Evolutionary conservation across 2,797 vertebrate genomes (phyloP).

Genomic region (Miichthys miiuy): DNA sequence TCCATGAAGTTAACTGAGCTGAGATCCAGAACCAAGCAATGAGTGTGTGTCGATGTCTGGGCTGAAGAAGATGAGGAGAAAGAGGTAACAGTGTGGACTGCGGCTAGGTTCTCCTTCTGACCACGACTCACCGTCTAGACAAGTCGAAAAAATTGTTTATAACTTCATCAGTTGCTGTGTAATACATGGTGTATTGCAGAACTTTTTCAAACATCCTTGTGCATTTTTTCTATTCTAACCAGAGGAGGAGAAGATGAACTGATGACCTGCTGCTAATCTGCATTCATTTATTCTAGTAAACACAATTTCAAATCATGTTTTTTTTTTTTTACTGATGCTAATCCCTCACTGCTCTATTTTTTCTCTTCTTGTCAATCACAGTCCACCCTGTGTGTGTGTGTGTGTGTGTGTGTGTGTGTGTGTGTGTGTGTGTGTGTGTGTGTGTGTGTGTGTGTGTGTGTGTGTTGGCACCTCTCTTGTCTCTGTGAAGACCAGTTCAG

Average conservation of each 20-base stretch:
- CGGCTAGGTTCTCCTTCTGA: conserved; percentile 53
- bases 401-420: conserved; percentile 20
- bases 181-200: background rate
- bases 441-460: conserved; percentile 14
- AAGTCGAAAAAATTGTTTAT: background rate
- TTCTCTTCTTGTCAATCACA: background rate
- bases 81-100: background rate
- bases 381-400: conserved; percentile 7
- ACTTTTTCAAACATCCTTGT: conserved; percentile 1
- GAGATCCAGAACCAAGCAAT: conserved; percentile 87
- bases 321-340: background rate
- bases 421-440: conserved; percentile 23
- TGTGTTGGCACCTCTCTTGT: conserved; percentile 75
- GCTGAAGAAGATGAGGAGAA: conserved; percentile 41
- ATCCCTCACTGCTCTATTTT: background rate
- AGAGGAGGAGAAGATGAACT: background rate
- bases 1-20: conserved; percentile 87
- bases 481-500: conserved; percentile 84
- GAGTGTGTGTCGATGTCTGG: conserved; percentile 63
- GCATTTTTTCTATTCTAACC: background rate
- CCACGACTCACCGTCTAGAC: conserved; percentile 44
- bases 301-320: conserved; percentile 1
- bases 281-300: conserved; percentile 9
- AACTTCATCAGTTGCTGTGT: background rate
- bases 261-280: background rate